These are phyloP conservation scores for Oryzias celebensis DNA, from an alignment of 2,113 vertebrate genomes.

Conservation along the genomic window DNA sequence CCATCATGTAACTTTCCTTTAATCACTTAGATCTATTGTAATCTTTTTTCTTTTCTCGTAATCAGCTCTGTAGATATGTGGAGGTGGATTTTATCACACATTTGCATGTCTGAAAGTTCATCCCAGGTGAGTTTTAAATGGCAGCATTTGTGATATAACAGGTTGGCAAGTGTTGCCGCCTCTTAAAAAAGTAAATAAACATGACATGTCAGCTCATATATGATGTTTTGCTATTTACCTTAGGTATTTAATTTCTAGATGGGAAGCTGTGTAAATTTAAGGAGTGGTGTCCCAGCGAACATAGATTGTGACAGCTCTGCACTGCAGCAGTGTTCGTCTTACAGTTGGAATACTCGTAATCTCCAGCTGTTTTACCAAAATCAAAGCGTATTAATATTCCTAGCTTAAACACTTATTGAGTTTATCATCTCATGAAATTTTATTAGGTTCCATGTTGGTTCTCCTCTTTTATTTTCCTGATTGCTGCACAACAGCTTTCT, in stretches of 20 bases:
- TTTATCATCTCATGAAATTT: neutral
- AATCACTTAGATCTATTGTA: neutral
- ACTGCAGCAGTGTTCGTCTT: no score
- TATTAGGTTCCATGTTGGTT: neutral
- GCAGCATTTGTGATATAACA: neutral
- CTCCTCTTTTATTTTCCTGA: neutral
- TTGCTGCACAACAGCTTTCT: neutral
- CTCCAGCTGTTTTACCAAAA: no score
- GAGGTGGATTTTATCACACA: constrained; percentile 4
- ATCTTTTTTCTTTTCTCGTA: neutral
- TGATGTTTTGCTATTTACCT: constrained; percentile 23
- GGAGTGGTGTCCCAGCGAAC: no score
- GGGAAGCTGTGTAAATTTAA: constrained; percentile 16
- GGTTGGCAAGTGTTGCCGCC: constrained; percentile 24
- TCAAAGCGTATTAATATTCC: no score
- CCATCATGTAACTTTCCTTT: neutral
- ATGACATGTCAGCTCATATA: constrained; percentile 28
- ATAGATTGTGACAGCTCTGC: no score
- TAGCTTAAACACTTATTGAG: no score
- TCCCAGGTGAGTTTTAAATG: constrained; percentile 1
- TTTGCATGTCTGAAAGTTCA: neutral
- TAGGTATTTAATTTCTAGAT: constrained; percentile 41
- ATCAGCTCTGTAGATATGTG: neutral
- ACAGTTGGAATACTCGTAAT: no score
- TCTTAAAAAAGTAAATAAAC: constrained; percentile 30